phyloP scores from a whole-genome alignment of 2,113 vertebrate genomes.

The Dermatemys mawii region DNA sequence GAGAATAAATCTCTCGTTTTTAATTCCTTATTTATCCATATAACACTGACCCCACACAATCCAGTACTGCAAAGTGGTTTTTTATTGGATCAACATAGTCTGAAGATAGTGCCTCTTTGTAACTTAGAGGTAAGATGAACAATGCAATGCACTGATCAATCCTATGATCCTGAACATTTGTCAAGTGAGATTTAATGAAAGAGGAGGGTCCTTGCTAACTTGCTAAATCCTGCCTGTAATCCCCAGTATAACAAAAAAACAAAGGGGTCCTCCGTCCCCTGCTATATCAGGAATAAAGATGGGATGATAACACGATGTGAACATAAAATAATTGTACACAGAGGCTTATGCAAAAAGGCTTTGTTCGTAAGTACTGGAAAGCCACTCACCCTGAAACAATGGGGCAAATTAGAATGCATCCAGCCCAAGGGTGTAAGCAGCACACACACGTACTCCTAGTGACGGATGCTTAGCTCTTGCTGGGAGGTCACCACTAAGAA shows the following conservation, averaged over 20 bases:
- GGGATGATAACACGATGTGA: constrained; percentile 83
- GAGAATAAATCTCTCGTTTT: neutral
- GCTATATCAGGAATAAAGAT: constrained; percentile 64
- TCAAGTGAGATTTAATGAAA: constrained; percentile 72
- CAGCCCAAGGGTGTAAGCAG: constrained; percentile 75
- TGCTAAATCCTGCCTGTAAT: constrained; percentile 70
- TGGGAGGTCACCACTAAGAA: constrained; percentile 81
- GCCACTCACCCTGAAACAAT: constrained; percentile 91
- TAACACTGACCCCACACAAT: neutral
- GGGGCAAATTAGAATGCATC: constrained; percentile 85
- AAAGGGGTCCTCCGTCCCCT: constrained; percentile 65
- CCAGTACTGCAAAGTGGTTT: neutral
- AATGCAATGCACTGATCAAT: constrained; percentile 33
- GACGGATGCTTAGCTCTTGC: constrained; percentile 83
- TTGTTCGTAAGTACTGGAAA: constrained; percentile 87
- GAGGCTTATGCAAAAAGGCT: constrained; percentile 81
- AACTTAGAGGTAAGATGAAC: constrained; percentile 41
- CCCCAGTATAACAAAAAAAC: constrained; percentile 64
- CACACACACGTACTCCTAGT: constrained; percentile 60
- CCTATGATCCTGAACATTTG: constrained; percentile 49
- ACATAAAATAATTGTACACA: constrained; percentile 80
- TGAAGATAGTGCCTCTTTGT: neutral
- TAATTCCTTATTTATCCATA: neutral
- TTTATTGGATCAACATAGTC: neutral
- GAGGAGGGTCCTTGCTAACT: constrained; percentile 58